These are phyloP conservation scores for Chanos chanos DNA, from an alignment of 2,797 vertebrate genomes.

Conservation along the genomic window DNA sequence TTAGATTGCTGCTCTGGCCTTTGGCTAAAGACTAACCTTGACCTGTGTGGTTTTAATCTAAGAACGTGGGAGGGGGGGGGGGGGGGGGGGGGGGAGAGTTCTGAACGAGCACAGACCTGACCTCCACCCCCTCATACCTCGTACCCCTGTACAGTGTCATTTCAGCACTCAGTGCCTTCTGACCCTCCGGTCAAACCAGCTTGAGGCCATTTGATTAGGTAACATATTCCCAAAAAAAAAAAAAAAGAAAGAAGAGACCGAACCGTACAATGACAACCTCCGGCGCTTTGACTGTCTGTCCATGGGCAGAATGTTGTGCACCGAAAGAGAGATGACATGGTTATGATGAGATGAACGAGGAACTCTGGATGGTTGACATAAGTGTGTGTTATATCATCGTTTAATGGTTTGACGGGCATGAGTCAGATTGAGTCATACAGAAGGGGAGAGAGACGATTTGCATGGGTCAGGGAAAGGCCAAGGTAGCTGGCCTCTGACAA, in stretches of 20 bases:
- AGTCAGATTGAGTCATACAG: not conserved
- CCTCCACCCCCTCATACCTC: not conserved
- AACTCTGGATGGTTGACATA: not conserved
- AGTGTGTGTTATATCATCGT: too few species aligned
- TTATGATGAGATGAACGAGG: not conserved
- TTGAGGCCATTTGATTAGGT: too few species aligned
- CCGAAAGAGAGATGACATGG: too few species aligned
- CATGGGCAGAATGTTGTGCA: too few species aligned
- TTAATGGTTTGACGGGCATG: not conserved
- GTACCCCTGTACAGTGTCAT: not conserved
- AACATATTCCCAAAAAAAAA: too few species aligned
- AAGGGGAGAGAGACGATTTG: not conserved
- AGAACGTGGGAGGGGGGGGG: too few species aligned
- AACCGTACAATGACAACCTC: too few species aligned
- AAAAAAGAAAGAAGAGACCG: too few species aligned
- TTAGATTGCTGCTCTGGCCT: too few species aligned
- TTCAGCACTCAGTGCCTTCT: not conserved
- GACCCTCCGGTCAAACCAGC: conserved; percentile 1
- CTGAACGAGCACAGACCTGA: conserved; percentile 32
- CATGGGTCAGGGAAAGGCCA: not conserved
- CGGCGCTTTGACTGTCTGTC: too few species aligned
- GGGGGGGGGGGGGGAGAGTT: not conserved
- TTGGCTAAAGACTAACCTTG: too few species aligned
- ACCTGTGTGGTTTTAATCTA: not conserved
- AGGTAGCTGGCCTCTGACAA: too few species aligned